phyloP scores from a whole-genome alignment of 1,140 invertebrate genomes.

The Drosophila persimilis region DNA sequence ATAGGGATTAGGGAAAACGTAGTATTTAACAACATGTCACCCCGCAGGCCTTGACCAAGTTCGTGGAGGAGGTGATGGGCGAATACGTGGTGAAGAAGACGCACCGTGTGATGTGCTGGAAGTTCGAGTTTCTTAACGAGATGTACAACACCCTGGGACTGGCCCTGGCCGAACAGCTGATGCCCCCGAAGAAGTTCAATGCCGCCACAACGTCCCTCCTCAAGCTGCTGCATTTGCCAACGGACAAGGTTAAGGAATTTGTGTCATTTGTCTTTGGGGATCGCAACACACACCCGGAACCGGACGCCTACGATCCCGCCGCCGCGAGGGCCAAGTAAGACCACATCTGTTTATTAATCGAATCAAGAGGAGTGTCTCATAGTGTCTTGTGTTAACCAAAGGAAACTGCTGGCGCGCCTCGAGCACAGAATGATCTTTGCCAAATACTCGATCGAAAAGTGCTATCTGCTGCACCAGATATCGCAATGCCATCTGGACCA shows the following conservation, averaged over 20 bases:
- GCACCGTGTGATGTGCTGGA: slow-evolving; percentile 78
- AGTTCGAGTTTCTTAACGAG: slow-evolving; percentile 76
- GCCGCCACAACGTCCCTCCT: slow-evolving; percentile 1
- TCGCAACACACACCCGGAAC: slow-evolving; percentile 62
- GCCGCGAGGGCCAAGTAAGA: slow-evolving; percentile 34
- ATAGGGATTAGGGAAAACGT: no score
- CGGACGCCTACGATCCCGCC: slow-evolving; percentile 37
- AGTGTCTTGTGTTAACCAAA: background rate
- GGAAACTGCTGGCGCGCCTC: slow-evolving; percentile 34
- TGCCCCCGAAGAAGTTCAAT: slow-evolving; percentile 27
- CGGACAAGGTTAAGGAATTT: slow-evolving; percentile 57
- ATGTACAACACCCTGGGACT: slow-evolving; percentile 72
- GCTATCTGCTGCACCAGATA: slow-evolving; percentile 66
- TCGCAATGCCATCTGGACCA: slow-evolving; percentile 54
- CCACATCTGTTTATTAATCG: no score
- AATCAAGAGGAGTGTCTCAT: no score
- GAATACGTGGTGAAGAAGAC: slow-evolving; percentile 72
- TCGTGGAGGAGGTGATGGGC: slow-evolving; percentile 74
- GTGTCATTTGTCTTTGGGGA: slow-evolving; percentile 64
- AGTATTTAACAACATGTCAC: no score
- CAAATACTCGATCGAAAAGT: slow-evolving; percentile 73
- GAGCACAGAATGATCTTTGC: slow-evolving; percentile 68
- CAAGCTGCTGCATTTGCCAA: slow-evolving; percentile 44
- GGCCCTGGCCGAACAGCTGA: slow-evolving; percentile 57
- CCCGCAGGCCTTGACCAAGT: slow-evolving; percentile 27